Conservation (phyloP, 2,797 vertebrate genomes). For the Microctenopoma stevenorrisi region DNA sequence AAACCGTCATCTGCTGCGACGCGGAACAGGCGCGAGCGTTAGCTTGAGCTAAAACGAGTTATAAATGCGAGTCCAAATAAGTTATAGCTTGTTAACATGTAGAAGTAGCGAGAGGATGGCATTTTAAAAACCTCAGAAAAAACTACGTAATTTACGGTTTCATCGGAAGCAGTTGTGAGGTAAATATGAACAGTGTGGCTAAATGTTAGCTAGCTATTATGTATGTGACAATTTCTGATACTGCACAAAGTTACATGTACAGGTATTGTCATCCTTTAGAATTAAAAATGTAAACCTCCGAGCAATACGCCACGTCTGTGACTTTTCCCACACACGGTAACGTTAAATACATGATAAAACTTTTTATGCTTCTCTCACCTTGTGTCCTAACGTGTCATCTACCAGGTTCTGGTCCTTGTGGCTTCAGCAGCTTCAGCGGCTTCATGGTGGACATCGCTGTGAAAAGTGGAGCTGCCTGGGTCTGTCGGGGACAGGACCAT, state of each 20-base stretch:
- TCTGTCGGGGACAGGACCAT: constrained; percentile 20
- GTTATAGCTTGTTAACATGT: accelerated
- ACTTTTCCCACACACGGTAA: not conserved
- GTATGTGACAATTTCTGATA: not conserved
- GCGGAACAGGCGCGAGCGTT: not conserved
- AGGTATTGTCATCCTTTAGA: not conserved
- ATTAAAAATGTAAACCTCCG: not conserved
- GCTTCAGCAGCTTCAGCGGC: constrained; percentile 7
- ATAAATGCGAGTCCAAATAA: not conserved
- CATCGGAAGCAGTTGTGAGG: not conserved
- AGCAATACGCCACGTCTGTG: not conserved
- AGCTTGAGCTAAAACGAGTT: not conserved
- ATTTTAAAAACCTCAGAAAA: not conserved
- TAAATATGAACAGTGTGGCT: constrained; percentile 1
- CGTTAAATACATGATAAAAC: too few species aligned
- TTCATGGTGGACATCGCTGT: constrained; percentile 67
- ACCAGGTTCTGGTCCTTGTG: not conserved
- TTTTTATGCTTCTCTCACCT: not conserved
- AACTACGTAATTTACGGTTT: not conserved
- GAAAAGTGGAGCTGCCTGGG: constrained; percentile 58
- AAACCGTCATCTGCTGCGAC: not conserved
- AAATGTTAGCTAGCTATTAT: not conserved
- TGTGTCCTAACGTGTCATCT: not conserved
- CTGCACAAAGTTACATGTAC: not conserved
- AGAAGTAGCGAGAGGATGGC: constrained; percentile 23